Evolutionary conservation across 2,113 vertebrate species (phyloP).

Genomic region (Gymnogyps californianus): DNA sequence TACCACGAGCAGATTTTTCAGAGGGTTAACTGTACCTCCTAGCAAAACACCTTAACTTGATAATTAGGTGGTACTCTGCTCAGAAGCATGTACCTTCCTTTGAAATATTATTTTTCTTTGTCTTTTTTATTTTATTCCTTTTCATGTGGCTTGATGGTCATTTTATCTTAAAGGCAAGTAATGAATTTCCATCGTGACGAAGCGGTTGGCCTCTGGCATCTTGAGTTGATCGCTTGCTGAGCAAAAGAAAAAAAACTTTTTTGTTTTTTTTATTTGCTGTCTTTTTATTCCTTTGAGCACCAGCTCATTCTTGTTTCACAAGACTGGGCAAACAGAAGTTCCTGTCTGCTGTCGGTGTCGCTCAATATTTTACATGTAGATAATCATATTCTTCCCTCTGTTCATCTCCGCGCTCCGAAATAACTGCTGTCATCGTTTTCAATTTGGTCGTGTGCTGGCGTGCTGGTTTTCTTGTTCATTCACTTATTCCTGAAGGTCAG

Average conservation of each 20-base stretch:
- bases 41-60: background rate
- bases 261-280: background rate
- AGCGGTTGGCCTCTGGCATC: background rate
- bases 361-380: background rate
- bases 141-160: background rate
- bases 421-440: background rate
- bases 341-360: background rate
- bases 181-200: background rate
- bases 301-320: background rate
- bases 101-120: background rate
- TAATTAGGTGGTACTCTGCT: background rate
- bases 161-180: background rate
- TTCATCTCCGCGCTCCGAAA: rapidly evolving
- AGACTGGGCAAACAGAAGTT: background rate
- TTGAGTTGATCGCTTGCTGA: background rate
- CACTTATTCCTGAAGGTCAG: background rate
- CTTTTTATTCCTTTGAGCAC: background rate
- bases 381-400: background rate
- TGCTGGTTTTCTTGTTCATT: background rate
- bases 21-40: background rate
- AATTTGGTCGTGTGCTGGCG: background rate
- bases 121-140: background rate
- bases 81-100: background rate
- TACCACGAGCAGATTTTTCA: background rate
- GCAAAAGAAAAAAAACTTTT: background rate